These are phyloP conservation scores for Agrotis exclamationis DNA, from an alignment of 2,888 invertebrate genomes.

Conservation along the genomic window DNA sequence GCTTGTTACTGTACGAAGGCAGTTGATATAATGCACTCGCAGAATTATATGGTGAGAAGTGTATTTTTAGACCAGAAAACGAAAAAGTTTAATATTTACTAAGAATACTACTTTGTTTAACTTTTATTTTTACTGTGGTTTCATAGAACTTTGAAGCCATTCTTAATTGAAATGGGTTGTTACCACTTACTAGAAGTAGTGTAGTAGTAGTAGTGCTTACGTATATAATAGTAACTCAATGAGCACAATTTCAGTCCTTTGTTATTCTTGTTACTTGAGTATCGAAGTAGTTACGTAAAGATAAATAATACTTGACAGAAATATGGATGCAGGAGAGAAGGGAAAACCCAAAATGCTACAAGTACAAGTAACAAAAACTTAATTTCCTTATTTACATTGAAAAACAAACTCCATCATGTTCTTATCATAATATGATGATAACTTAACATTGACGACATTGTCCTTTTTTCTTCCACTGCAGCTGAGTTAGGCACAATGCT, in stretches of 20 bases:
- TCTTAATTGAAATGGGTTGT: background rate
- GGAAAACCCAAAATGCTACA: background rate
- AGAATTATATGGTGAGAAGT: constrained; percentile 21
- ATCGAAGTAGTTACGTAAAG: too few relatives aligned
- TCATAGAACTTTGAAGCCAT: background rate
- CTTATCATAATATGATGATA: too few relatives aligned
- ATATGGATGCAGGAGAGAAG: too few relatives aligned
- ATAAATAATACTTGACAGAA: too few relatives aligned
- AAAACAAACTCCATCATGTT: too few relatives aligned
- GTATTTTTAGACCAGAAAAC: constrained; percentile 38
- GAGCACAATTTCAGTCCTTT: background rate
- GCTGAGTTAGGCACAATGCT: too few relatives aligned
- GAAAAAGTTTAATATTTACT: background rate
- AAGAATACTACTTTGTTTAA: background rate
- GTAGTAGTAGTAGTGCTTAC: too few relatives aligned
- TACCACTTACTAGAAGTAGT: too few relatives aligned
- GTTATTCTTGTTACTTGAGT: too few relatives aligned
- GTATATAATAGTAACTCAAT: background rate
- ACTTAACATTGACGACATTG: too few relatives aligned
- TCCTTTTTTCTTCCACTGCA: too few relatives aligned
- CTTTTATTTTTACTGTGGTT: constrained; percentile 13
- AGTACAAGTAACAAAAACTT: background rate
- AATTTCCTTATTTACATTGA: too few relatives aligned
- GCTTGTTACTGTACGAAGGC: constrained; percentile 50
- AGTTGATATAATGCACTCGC: constrained; percentile 46